Evolutionary conservation across 2,888 invertebrate species (phyloP), one percentile per base, ranked within the genome.

Genomic region (Morinoia aosen): DNA sequence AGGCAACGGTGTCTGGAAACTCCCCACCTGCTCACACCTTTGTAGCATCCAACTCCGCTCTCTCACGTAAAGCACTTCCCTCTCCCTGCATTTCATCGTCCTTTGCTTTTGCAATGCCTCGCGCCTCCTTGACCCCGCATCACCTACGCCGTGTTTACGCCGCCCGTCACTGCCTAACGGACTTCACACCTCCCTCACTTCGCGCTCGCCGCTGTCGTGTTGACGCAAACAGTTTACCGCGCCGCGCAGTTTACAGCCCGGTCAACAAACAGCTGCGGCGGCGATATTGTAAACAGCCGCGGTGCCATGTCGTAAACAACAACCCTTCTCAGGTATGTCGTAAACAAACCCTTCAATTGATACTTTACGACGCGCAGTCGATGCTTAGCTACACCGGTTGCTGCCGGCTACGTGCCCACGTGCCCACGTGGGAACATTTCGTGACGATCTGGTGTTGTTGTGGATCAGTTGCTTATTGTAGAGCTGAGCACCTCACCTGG

Each of bases 301-400:
- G 91, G 91, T 91, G 91, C 91, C 48, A 91, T 91, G 91, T 91
- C 91, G 91, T 91, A 91, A 91, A 91, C 91, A 91, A 61, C 61
- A 61, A 61, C 61, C 61, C 61, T 91, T 91, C 91, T 56, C 61
- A 48, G 91, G 14, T 11, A 40, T 91, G 91, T 91, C 91, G 48
- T 91, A 91, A 91, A 91, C 91, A 91, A 91, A 19, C 40, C 91
- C 39, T 91, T 56, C 40, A 91, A 91, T 91, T 91, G 91, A 91
- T 56, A 91, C 91, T 91, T 91, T 48, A 91, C 91, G 91, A 91
- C 48, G 25, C 91, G 19, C 61, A 19, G 61, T 3, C 61, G 61
- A 61, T 61, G 19, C 61, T 61, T 61, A 61, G 61, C 61, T 61
- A 61, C 61, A 61, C 61, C 16, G 61, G 61, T 19, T 19, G 61